These are phyloP conservation scores for Ormia ochracea DNA, from an alignment of 2,888 invertebrate species.

Conservation along the genomic window DNA sequence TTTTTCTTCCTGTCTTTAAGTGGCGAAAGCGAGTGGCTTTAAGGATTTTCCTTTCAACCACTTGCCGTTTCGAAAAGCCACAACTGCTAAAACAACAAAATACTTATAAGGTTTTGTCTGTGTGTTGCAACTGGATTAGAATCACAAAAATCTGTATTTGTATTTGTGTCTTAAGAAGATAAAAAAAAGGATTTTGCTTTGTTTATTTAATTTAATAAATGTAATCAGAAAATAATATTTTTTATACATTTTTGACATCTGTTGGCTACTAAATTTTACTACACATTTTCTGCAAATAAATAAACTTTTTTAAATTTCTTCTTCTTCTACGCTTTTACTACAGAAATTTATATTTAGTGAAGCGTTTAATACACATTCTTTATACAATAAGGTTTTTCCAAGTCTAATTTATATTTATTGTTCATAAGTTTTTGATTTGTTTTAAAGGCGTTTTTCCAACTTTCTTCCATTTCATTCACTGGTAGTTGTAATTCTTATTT, in stretches of 20 bases:
- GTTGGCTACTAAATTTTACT: background rate
- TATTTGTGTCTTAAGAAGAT: background rate
- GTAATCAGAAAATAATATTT: background rate
- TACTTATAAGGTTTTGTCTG: background rate
- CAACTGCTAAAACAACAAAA: background rate
- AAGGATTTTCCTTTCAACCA: background rate
- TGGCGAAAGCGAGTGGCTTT: conserved; percentile 15
- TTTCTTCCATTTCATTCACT: background rate
- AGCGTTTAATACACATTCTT: too few species aligned
- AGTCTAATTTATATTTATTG: background rate
- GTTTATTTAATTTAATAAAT: background rate
- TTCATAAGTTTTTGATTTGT: background rate
- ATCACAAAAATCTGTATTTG: background rate
- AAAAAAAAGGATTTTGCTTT: background rate
- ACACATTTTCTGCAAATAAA: too few species aligned
- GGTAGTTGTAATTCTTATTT: background rate
- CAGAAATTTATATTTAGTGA: too few species aligned
- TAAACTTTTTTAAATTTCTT: too few species aligned
- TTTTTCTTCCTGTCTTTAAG: background rate
- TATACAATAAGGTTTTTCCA: background rate
- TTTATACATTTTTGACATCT: background rate
- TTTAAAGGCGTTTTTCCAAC: background rate
- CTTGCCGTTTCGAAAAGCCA: background rate
- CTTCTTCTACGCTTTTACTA: too few species aligned
- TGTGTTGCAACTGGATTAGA: background rate